Percentiles rank a stretch among this genome's conserved stretches.
Conservation (phyloP, 2,888 invertebrate genomes). For the Hanleya hanleyi region DNA sequence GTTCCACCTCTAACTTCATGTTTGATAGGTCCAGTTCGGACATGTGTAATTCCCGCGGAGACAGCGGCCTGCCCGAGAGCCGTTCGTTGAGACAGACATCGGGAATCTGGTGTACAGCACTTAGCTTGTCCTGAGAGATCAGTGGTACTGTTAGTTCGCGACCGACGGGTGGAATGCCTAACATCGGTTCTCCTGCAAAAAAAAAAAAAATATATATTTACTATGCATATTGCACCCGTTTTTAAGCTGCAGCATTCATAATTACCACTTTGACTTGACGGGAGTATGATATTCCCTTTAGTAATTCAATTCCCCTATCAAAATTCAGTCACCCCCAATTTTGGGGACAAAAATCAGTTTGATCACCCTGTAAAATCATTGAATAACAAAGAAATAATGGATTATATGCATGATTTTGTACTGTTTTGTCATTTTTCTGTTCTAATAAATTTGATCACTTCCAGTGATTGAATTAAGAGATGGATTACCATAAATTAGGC, state of each 20-base stretch:
- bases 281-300: no score
- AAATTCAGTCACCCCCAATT: no score
- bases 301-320: no score
- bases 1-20: slow-evolving; percentile 14
- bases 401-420: no score
- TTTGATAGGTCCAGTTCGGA: slow-evolving; percentile 1
- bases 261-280: no score
- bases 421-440: no score
- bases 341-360: no score
- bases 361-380: no score
- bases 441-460: no score
- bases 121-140: not conserved
- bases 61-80: not conserved
- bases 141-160: not conserved
- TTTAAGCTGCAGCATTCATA: not conserved
- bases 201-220: not conserved
- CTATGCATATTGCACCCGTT: not conserved
- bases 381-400: no score
- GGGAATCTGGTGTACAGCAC: not conserved
- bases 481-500: no score
- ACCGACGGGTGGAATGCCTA: not conserved
- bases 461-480: no score
- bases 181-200: not conserved
- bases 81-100: slow-evolving; percentile 3
- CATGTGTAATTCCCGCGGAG: not conserved